These are phyloP conservation scores for Zaprionus lachaisei DNA, from an alignment of 1,140 invertebrate genomes.

Conservation along the genomic window DNA sequence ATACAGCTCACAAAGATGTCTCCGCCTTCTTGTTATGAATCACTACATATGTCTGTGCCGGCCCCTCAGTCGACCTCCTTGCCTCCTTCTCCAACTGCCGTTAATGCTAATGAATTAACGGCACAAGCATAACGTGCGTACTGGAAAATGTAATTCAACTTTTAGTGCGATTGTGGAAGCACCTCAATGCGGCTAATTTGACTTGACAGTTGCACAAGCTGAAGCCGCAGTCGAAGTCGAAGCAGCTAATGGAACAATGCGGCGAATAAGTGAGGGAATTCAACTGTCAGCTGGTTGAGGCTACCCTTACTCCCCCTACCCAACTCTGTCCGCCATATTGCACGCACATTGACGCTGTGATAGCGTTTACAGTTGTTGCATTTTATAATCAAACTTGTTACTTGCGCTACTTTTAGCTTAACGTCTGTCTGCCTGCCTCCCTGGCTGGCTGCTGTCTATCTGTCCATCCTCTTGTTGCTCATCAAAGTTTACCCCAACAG, in stretches of 20 bases:
- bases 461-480: slow-evolving; percentile 49
- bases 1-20: too few relatives aligned
- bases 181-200: slow-evolving; percentile 44
- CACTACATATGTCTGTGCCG: not conserved
- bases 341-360: slow-evolving; percentile 69
- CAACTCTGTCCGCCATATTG: slow-evolving; percentile 19
- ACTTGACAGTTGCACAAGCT: slow-evolving; percentile 36
- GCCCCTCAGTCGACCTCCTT: not conserved
- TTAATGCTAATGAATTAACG: slow-evolving; percentile 1
- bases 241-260: slow-evolving; percentile 43
- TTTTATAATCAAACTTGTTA: slow-evolving; percentile 80
- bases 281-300: slow-evolving; percentile 14
- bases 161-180: slow-evolving; percentile 17
- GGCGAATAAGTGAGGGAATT: slow-evolving; percentile 15
- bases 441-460: not conserved
- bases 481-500: slow-evolving; percentile 77
- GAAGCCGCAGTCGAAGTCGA: slow-evolving; percentile 1
- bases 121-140: not conserved
- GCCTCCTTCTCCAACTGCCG: not conserved
- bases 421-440: slow-evolving; percentile 44
- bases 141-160: slow-evolving; percentile 31
- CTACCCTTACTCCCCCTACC: too few relatives aligned
- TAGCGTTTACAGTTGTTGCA: slow-evolving; percentile 81
- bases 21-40: not conserved
- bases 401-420: slow-evolving; percentile 70